These are phyloP conservation scores for Ectemnius lituratus DNA, from an alignment of 2,888 invertebrate genomes.

Conservation along the genomic window DNA sequence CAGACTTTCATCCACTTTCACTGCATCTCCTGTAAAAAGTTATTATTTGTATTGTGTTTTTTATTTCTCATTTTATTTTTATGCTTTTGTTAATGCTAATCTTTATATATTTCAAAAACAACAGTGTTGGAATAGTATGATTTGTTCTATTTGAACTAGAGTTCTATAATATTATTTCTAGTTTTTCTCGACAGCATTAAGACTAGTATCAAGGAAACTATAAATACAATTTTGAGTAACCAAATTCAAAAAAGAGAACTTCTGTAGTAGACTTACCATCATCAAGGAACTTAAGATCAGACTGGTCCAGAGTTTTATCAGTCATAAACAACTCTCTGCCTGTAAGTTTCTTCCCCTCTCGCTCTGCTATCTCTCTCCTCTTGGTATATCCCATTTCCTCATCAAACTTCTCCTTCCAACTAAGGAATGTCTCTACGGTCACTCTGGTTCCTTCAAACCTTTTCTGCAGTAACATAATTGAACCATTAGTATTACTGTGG, in stretches of 20 bases:
- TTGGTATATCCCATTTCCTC: slow-evolving; percentile 89
- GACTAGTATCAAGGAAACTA: no score
- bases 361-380: slow-evolving; percentile 84
- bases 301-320: slow-evolving; percentile 95
- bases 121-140: no score
- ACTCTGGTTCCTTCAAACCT: slow-evolving; percentile 97
- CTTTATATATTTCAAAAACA: no score
- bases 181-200: no score
- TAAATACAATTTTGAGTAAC: no score
- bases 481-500: no score
- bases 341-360: slow-evolving; percentile 90
- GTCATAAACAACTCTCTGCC: slow-evolving; percentile 96
- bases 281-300: slow-evolving; percentile 96
- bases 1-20: slow-evolving; percentile 95
- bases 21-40: slow-evolving; percentile 82
- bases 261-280: slow-evolving; percentile 81
- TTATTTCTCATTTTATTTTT: no score
- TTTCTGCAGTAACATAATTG: slow-evolving; percentile 82
- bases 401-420: slow-evolving; percentile 96
- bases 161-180: no score
- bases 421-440: slow-evolving; percentile 95
- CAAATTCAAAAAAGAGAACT: no score
- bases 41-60: no score
- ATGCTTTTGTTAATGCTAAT: no score
- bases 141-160: no score